Evolutionary conservation across 2,888 invertebrate species (phyloP), one percentile per base, ranked within the genome.

Genomic region (Tineola bisselliella): DNA sequence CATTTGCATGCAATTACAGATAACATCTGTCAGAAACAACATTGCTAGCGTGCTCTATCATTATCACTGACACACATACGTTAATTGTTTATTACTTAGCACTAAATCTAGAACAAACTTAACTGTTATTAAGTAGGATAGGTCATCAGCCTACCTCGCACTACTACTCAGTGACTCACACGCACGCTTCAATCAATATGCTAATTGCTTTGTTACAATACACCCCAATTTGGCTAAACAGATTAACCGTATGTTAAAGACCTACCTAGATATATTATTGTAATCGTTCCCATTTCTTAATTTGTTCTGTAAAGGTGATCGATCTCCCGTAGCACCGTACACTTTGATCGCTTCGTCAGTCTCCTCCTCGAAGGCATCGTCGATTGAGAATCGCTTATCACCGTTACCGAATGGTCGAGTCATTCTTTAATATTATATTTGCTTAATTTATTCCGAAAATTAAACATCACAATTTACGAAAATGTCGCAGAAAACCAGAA

Each of bases 301-400:
- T 80, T 84, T 84, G 66, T 79, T 83, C 70, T 84, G 81, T 70
- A 92, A 86, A 69, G 93, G 92, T 65, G 92, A 91, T 69, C 91
- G 89, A 76, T 92, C 91, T 65, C 90, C 91, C 59, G 92, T 92
- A 60, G 93, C 90, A 59, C 94, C 94, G 77, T 94, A 94, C 57
- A 94, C 93, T 73, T 92, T 90, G 69, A 94, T 91, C 61, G 93
- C 93, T 75, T 94, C 94, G 71, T 94, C 94, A 57, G 93, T 93
- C 75, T 94, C 94, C 74, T 94, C 94, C 73, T 94, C 94, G 72
- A 94, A 94, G 12, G 94, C 94, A 78, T 94, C 94, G 78, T 94
- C 94, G 69, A 94, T 94, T 60, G 93, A 93, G 81, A 94, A 94
- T 66, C 92, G 87, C 73, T 91, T 91, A 68, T 90, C 90, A 75